These are phyloP conservation scores for Cisticola juncidis DNA, from an alignment of 2,113 vertebrate species.

Conservation along the genomic window DNA sequence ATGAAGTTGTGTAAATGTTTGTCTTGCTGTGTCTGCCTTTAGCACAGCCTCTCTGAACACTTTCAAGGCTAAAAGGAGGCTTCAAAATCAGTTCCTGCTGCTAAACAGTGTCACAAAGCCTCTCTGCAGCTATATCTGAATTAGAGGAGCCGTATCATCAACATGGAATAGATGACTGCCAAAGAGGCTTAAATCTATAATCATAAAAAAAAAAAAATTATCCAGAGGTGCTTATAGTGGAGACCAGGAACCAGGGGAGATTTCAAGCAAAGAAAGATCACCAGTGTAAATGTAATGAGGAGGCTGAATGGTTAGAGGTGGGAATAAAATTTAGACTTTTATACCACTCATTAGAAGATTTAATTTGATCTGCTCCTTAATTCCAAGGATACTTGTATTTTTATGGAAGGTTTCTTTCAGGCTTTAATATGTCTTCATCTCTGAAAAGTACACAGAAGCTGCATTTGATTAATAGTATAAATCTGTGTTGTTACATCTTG, in stretches of 20 bases:
- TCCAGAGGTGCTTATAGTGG: neutral
- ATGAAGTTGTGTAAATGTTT: neutral
- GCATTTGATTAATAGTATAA: neutral
- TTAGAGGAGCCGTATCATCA: neutral
- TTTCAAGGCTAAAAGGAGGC: neutral
- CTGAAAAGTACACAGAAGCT: neutral
- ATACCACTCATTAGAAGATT: neutral
- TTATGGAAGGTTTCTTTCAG: neutral
- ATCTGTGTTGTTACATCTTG: neutral
- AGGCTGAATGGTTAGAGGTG: neutral
- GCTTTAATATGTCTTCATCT: neutral
- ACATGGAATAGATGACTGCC: neutral
- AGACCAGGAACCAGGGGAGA: neutral
- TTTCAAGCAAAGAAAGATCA: neutral
- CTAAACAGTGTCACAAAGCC: neutral
- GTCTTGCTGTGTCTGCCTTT: neutral
- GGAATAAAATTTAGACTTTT: neutral
- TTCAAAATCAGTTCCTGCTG: neutral
- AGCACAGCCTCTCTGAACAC: neutral
- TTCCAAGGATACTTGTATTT: neutral
- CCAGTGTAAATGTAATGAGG: fast-evolving
- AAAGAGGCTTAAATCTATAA: neutral
- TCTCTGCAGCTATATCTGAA: neutral
- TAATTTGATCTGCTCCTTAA: neutral
- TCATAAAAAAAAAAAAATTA: neutral